Evolutionary conservation across 2,113 vertebrate genomes (phyloP), one percentile per base, ranked within the genome.

Genomic region (Pseudolaguvia tuberculata): DNA sequence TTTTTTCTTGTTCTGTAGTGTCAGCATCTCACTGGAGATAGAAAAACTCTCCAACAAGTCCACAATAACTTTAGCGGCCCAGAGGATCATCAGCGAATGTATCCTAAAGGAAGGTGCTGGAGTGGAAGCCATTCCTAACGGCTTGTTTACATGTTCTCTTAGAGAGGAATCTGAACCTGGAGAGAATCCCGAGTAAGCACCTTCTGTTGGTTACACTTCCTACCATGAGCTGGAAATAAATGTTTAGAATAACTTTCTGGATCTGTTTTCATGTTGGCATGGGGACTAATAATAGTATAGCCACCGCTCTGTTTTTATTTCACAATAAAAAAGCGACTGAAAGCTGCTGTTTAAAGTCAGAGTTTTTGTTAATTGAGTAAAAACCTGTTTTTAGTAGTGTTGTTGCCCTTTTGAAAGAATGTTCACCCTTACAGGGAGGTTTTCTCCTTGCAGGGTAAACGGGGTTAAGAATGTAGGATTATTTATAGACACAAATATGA

Each of bases 161-260:
- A n/a, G 12, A 39, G 72, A 81, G 35, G 66, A 61, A 29, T 29
- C 12, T 18, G 29, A 35, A 21, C n/a, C 52, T 48, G 35, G 51
- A 25, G 71, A 73, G 20, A 17, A 58, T 21, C 39, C 11, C 0
- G 35, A 42, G 79, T 77, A 21, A 58, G 75, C n/a, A 55, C 45
- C 35, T 78, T n/a, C 58, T 83, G 65, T 59, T 56, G 66, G 72
- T 75, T 5, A 51, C 17, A 10, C 0, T 5, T 76, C 0, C 62
- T 27, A 25, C 85, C 90, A 87, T 75, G 61, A 87, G 88, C 72
- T 80, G 87, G 86, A 61, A 23, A 47, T n/a, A 42, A 55, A 55
- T 10, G 75, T 27, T 48, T n/a, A 69, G 39, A 69, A 59, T 35
- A 69, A 17, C 23, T 50, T 61, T 47, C 25, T 67, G 23, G 35